Evolutionary conservation across 2,797 vertebrate genomes (phyloP).

Genomic region (Echiichthys vipera): DNA sequence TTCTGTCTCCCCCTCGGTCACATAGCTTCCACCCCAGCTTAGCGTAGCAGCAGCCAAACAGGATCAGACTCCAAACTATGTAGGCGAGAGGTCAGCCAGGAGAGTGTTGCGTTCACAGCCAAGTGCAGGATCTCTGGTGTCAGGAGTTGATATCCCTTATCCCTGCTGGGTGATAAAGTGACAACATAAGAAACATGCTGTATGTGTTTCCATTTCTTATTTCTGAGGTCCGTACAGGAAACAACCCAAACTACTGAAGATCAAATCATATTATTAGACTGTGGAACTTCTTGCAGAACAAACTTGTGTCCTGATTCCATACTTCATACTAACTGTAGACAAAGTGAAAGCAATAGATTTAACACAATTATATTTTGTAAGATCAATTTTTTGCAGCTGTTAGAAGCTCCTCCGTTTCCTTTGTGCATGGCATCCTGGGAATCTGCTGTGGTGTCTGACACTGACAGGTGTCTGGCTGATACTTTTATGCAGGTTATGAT

Average conservation of each 20-base stretch:
- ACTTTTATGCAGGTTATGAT: background rate
- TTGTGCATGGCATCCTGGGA: background rate
- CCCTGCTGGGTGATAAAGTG: slow-evolving; percentile 17
- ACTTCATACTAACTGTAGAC: background rate
- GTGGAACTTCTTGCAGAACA: background rate
- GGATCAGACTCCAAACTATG: slow-evolving; percentile 69
- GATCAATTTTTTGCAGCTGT: background rate
- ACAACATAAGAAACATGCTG: slow-evolving; percentile 11
- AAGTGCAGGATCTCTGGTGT: slow-evolving; percentile 32
- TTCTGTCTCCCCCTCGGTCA: background rate
- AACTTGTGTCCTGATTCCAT: background rate
- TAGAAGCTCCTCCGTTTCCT: background rate
- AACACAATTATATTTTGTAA: background rate
- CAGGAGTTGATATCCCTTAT: too few relatives aligned
- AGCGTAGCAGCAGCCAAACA: slow-evolving; percentile 39
- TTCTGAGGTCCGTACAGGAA: background rate
- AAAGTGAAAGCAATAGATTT: background rate
- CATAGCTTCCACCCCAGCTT: slow-evolving; percentile 48
- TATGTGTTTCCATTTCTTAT: background rate
- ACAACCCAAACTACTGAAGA: background rate
- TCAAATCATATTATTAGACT: background rate
- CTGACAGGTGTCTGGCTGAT: background rate
- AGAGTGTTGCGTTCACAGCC: slow-evolving; percentile 29
- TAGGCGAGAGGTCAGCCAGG: slow-evolving; percentile 55
- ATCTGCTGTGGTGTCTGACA: too few relatives aligned